Percentiles rank a stretch among this genome's conserved stretches.
These are phyloP conservation scores for Machaerirhynchus nigripectus DNA, from an alignment of 2,113 vertebrate genomes.

Conservation along the genomic window DNA sequence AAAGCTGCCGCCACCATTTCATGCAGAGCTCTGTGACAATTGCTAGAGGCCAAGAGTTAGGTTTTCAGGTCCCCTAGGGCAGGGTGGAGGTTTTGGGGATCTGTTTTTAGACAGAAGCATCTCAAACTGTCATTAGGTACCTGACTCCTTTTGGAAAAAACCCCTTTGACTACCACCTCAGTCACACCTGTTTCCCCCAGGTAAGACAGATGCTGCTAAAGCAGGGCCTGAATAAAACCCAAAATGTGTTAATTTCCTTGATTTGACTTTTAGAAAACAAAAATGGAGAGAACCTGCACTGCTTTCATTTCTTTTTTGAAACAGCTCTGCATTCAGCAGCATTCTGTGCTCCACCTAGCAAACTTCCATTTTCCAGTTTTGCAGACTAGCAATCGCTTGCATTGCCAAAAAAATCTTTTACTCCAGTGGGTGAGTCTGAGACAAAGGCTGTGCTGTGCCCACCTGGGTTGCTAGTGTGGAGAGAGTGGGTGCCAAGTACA, in stretches of 20 bases:
- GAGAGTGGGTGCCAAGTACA: background rate
- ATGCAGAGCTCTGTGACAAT: background rate
- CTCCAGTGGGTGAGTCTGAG: rapidly evolving
- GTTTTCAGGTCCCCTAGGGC: background rate
- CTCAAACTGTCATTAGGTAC: background rate
- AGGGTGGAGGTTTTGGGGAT: background rate
- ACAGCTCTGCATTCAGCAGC: background rate
- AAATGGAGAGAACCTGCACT: background rate
- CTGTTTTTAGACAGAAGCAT: background rate
- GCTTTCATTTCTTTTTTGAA: background rate
- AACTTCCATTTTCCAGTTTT: background rate
- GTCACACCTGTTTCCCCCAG: background rate
- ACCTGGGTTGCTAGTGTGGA: background rate
- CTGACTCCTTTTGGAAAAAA: background rate
- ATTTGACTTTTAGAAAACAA: background rate
- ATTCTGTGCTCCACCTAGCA: background rate
- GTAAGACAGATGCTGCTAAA: background rate
- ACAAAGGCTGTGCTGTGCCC: background rate
- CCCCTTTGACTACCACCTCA: background rate
- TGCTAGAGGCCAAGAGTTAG: background rate
- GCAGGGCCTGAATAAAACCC: background rate
- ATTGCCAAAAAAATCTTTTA: background rate
- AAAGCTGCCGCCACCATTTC: background rate
- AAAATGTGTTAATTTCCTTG: background rate
- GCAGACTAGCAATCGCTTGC: background rate